Evolutionary conservation across 2,888 invertebrate species (phyloP), one percentile per base, ranked within the genome.

Genomic region (Mythimna lalbum): DNA sequence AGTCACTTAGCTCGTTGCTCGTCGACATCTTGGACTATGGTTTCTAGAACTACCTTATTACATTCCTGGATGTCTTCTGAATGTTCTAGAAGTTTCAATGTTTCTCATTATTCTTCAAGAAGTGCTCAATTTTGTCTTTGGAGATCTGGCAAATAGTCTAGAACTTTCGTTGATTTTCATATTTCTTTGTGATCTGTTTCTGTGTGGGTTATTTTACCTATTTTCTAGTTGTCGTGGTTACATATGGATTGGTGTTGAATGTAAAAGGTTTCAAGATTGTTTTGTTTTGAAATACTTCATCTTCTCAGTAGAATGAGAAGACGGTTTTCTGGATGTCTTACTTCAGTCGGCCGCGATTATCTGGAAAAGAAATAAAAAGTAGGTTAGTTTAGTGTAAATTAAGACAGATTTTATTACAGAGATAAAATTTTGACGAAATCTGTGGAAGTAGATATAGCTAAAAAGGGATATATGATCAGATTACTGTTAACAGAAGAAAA

Each of bases 1-100:
- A 76, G 4, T 94, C 95, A 67, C 91, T 92, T 55, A 94, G 73
- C 63, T 95, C 95, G 77, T 94, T 94, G 69, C 90, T 91, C 49
- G 94, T 89, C 47, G 95, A 92, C 95, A 95, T 95, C 64, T 88
- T 92, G 57, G n/a, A 52, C 39, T 36, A 59, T 59, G 23, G 23
- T 36, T 79, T 65, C 17, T 49, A 49, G 43, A 55, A 47, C 72
- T 65, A 72, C 57, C 57, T 69, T 53, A 61, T 81, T 39, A 66
- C 64, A 64, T 63, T 72, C 56, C 66, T 55, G 50, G 4, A 62
- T 55, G 62, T 23, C 60, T 59, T 50, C 47, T 21, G 14, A 60
- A 66, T 62, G 27, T 14, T 79, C 55, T 64, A 76, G 72, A 64
- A 49, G 6, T 33, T 68, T 62, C 33, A 9, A 31, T 63, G 23